Percentiles rank a stretch among this genome's conserved stretches.
Evolutionary conservation across 2,888 invertebrate species (phyloP).

Genomic region (Eupelmus urozonus): DNA sequence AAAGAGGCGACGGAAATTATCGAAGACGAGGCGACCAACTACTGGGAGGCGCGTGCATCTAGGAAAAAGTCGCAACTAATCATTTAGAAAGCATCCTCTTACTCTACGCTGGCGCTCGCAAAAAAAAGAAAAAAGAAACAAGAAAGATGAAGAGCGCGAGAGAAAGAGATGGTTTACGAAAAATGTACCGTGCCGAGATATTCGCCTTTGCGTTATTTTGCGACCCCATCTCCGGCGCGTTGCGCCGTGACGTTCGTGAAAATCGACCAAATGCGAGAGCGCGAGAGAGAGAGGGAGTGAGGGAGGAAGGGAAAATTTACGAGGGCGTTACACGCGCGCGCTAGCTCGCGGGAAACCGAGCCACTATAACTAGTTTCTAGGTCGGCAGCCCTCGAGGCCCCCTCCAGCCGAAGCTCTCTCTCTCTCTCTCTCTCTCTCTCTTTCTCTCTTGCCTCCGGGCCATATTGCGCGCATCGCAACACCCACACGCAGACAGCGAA

Average conservation of each 20-base stretch:
- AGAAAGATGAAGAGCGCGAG: background rate
- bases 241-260: slow-evolving; percentile 24
- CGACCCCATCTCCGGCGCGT: slow-evolving; percentile 13
- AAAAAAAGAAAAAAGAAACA: background rate
- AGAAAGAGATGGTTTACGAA: too few relatives aligned
- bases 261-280: slow-evolving; percentile 45
- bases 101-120: background rate
- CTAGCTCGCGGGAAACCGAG: slow-evolving; percentile 20
- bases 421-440: background rate
- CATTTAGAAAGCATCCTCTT: slow-evolving; percentile 55
- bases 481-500: background rate
- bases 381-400: background rate
- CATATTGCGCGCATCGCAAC: background rate
- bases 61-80: slow-evolving; percentile 46
- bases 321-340: slow-evolving; percentile 43
- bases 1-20: slow-evolving; percentile 46
- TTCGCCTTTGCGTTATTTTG: slow-evolving; percentile 22
- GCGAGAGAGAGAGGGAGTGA: background rate
- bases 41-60: too few relatives aligned
- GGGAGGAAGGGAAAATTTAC: slow-evolving; percentile 38
- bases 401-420: background rate
- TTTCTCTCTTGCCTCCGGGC: background rate
- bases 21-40: slow-evolving; percentile 20
- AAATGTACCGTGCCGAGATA: too few relatives aligned
- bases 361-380: slow-evolving; percentile 42